These are phyloP conservation scores for Drosophila mettleri DNA, from an alignment of 2,888 invertebrate species.

Conservation along the genomic window DNA sequence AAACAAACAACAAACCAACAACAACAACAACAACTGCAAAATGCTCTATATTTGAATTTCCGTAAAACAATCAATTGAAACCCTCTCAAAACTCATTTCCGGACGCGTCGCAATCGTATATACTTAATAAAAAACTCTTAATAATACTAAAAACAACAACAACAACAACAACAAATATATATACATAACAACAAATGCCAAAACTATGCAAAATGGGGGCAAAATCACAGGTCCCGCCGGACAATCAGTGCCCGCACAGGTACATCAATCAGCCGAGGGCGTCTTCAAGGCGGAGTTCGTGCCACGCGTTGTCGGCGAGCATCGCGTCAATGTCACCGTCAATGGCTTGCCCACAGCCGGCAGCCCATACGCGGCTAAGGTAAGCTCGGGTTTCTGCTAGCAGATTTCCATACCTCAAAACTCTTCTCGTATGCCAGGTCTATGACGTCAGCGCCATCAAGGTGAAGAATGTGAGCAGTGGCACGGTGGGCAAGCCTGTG, in stretches of 20 bases:
- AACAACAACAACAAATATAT: constrained; percentile 23
- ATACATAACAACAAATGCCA: constrained; percentile 18
- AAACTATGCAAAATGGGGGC: constrained; percentile 32
- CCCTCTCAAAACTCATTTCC: constrained; percentile 69
- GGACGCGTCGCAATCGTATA: constrained; percentile 57
- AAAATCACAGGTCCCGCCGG: constrained; percentile 92
- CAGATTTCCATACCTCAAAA: no score
- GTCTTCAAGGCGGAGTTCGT: constrained; percentile 96
- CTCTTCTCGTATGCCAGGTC: constrained; percentile 86
- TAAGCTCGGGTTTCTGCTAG: constrained; percentile 62
- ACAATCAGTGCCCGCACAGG: constrained; percentile 95
- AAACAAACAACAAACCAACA: constrained; percentile 46
- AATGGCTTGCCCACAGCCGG: constrained; percentile 93
- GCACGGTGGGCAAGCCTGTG: constrained; percentile 95
- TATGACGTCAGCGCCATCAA: constrained; percentile 97
- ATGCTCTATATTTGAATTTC: constrained; percentile 59
- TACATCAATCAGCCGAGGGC: constrained; percentile 92
- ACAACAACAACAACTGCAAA: constrained; percentile 41
- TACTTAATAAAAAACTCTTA: constrained; percentile 30
- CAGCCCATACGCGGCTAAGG: constrained; percentile 96
- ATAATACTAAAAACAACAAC: constrained; percentile 41
- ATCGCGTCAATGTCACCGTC: constrained; percentile 94
- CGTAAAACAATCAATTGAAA: constrained; percentile 60
- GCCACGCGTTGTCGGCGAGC: constrained; percentile 95
- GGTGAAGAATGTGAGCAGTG: constrained; percentile 95